These are phyloP conservation scores for Acanthosepion pharaonis DNA, from an alignment of 2,888 invertebrate genomes.

Conservation along the genomic window DNA sequence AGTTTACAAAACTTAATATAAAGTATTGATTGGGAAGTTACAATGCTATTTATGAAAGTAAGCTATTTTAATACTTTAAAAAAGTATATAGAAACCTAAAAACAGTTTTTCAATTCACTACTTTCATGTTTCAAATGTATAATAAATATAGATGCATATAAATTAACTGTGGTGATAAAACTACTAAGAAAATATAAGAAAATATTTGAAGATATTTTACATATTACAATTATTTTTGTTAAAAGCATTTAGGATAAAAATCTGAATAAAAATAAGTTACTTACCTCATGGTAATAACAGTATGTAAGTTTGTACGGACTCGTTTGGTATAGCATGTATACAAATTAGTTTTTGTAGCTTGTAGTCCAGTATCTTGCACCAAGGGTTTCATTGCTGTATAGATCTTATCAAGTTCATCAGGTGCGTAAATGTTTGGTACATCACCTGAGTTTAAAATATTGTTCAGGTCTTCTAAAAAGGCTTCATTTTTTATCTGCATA, in stretches of 20 bases:
- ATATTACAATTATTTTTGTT: neutral
- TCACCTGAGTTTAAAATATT: constrained; percentile 75
- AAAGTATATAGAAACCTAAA: no score
- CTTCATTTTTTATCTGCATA: constrained; percentile 75
- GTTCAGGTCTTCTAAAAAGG: constrained; percentile 75
- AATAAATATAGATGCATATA: no score
- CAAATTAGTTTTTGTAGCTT: constrained; percentile 83
- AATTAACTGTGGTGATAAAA: neutral
- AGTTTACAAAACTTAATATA: no score
- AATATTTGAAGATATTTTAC: neutral
- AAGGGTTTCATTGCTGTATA: constrained; percentile 84
- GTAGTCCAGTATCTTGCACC: constrained; percentile 83
- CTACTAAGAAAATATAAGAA: neutral
- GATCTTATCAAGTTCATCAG: constrained; percentile 78
- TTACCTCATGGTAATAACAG: constrained; percentile 77
- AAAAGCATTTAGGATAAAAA: neutral
- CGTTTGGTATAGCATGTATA: constrained; percentile 74
- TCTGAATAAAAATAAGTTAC: neutral
- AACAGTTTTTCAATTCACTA: no score
- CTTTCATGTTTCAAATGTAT: no score
- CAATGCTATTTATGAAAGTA: no score
- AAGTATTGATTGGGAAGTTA: no score
- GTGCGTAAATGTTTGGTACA: constrained; percentile 75
- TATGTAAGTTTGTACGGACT: constrained; percentile 74
- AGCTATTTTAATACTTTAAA: no score